These are phyloP conservation scores for Zaprionus ornatus DNA, from an alignment of 1,140 invertebrate genomes.

Conservation along the genomic window DNA sequence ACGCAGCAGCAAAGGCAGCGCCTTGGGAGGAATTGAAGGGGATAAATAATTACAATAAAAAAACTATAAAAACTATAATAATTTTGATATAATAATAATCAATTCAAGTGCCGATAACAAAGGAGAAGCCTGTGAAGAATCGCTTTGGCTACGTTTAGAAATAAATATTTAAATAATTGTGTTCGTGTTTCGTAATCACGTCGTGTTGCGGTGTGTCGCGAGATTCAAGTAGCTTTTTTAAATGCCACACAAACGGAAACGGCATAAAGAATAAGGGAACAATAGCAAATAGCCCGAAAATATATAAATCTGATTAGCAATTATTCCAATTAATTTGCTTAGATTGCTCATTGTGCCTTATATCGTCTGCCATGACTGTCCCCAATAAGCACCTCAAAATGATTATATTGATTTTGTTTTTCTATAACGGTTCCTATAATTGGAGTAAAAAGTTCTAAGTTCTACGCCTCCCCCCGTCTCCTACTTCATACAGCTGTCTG, in stretches of 20 bases:
- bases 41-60: neutral
- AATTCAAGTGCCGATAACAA: neutral
- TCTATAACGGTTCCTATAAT: slow-evolving; percentile 84
- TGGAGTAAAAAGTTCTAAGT: slow-evolving; percentile 83
- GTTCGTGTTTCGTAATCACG: slow-evolving; percentile 10
- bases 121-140: neutral
- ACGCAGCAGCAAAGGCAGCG: slow-evolving; percentile 19
- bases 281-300: slow-evolving; percentile 3
- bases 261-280: slow-evolving; percentile 66
- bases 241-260: slow-evolving; percentile 75
- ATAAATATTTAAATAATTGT: slow-evolving; percentile 1
- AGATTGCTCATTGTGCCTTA: slow-evolving; percentile 43
- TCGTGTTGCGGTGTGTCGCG: neutral
- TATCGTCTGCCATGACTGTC: slow-evolving; percentile 70
- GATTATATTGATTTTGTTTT: slow-evolving; percentile 84
- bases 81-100: slow-evolving; percentile 1
- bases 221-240: slow-evolving; percentile 40
- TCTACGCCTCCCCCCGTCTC: slow-evolving; percentile 1
- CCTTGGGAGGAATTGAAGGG: neutral
- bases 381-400: slow-evolving; percentile 80
- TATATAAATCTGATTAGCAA: neutral
- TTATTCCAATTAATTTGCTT: slow-evolving; percentile 6
- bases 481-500: slow-evolving; percentile 36
- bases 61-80: slow-evolving; percentile 19
- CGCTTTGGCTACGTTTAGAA: neutral